Base-by-base conservation (phyloP, 2,797 vertebrate genomes). In the Amblyraja radiata region DNA sequence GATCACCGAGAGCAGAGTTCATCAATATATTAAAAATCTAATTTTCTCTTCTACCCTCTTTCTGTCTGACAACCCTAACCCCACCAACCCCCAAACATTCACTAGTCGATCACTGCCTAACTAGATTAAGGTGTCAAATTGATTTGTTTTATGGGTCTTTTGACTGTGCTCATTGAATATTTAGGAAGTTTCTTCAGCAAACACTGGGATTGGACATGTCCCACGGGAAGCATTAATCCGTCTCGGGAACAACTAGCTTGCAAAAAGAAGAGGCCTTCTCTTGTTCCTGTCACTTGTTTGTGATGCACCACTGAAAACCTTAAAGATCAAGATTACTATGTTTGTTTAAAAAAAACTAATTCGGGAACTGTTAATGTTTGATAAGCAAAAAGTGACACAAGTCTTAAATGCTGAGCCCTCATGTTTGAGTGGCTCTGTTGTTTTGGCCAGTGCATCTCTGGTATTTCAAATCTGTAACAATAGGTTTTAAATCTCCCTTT, bases 41-140 rank as follows among this genome's bases (percentile, higher is more conserved):
- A 74, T 91, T 91, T 91, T 74, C 63, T 74, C 9, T 74, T 46
- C 68, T 97, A 97, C 97, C 94, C 96, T 96, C 95, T 97, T 97
- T 97, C 96, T 96, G 96, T 96, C 96, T 6, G 23, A 5, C 71
- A 74, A 6, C 21, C 23, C 23, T 6, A 21, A 21, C 18, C 21
- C 18, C 71, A 21, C 95, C 96, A 96, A 96, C 96, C 96, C 7
- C 25, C 81, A 28, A 46, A 18, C 39, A 54, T 91, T 23, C 21
- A 28, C 90, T 95, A 97, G 96, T 97, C 97, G 97, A 98, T 97
- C 97, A 97, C 97, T 98, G 97, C 97, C 97, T 97, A 95, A 96
- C 97, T 97, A 97, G 97, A 98, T 98, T 98, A 98, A 98, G 98
- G 97, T 97, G 97, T 97, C 97, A 97, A 97, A 97, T 96, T 97